These are phyloP conservation scores for Callipepla californica DNA, from an alignment of 2,113 vertebrate species.

Conservation along the genomic window DNA sequence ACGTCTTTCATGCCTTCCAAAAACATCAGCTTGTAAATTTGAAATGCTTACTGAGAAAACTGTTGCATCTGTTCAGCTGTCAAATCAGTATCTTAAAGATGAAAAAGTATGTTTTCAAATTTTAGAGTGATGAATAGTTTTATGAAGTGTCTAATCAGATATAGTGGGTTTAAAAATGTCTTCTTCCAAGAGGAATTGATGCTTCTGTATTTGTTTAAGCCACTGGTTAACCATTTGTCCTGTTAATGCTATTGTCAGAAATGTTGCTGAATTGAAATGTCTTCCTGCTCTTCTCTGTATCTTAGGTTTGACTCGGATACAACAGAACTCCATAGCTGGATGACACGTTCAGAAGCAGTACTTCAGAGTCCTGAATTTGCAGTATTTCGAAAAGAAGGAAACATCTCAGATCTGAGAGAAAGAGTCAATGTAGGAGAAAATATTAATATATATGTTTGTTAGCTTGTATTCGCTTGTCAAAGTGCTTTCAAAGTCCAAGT, in stretches of 20 bases:
- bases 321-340: slow-evolving; percentile 98
- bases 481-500: not conserved
- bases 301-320: slow-evolving; percentile 94
- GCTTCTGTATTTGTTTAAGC: not conserved
- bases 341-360: slow-evolving; percentile 95
- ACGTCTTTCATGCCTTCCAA: not conserved
- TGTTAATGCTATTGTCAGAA: not conserved
- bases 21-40: not conserved
- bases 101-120: not conserved
- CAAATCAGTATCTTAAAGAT: not conserved
- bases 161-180: not conserved
- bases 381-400: slow-evolving; percentile 90
- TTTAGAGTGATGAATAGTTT: not conserved
- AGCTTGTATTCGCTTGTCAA: not conserved
- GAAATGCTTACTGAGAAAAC: not conserved
- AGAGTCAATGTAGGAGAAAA: slow-evolving; percentile 88
- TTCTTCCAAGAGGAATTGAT: not conserved
- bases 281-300: not conserved
- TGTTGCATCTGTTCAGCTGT: not conserved
- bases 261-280: not conserved
- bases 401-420: slow-evolving; percentile 92
- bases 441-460: not conserved
- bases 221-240: not conserved
- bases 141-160: not conserved
- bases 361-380: slow-evolving; percentile 95